phyloP scores from a whole-genome alignment of 2,113 vertebrate genomes.

The Erythrolamprus reginae region DNA sequence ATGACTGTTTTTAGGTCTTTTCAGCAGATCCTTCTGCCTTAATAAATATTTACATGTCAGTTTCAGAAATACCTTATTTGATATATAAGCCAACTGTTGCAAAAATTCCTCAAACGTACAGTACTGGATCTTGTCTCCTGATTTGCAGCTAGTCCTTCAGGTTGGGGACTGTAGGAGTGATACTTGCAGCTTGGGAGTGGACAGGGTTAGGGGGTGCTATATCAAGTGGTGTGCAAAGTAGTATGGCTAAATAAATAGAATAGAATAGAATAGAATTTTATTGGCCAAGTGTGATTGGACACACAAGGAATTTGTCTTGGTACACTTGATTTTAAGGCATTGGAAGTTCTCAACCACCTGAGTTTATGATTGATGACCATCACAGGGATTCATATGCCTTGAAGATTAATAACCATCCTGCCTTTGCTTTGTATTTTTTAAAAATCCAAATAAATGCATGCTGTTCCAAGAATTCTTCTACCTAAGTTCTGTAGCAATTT shows the following conservation, averaged over 20 bases:
- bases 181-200: not conserved
- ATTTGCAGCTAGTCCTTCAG: not conserved
- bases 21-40: not conserved
- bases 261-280: too few species aligned
- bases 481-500: not conserved
- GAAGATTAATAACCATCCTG: not conserved
- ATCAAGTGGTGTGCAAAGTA: not conserved
- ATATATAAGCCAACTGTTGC: not conserved
- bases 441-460: not conserved
- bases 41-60: not conserved
- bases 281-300: too few species aligned
- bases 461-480: not conserved
- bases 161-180: not conserved
- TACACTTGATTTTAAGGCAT: not conserved
- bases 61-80: not conserved
- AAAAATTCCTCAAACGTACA: not conserved
- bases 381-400: not conserved
- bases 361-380: not conserved
- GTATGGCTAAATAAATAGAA: not conserved
- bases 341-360: not conserved
- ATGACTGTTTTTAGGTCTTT: not conserved
- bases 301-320: too few species aligned
- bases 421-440: not conserved
- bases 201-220: not conserved
- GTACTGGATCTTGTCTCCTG: not conserved